These are phyloP conservation scores for Lagopus leucura DNA, from an alignment of 2,113 vertebrate genomes.

Conservation along the genomic window DNA sequence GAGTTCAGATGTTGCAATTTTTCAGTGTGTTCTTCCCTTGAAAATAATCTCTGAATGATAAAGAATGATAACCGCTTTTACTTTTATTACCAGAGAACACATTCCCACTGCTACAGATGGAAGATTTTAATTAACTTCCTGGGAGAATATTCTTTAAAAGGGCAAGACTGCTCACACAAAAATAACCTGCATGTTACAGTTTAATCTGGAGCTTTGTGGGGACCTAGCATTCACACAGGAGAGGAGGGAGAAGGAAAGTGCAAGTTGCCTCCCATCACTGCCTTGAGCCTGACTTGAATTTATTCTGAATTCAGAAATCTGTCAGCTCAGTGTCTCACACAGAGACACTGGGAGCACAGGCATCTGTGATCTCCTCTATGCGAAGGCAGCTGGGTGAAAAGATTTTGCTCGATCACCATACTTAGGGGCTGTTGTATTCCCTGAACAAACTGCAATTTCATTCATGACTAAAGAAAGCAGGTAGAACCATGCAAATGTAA, in stretches of 20 bases:
- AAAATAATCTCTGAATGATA: neutral
- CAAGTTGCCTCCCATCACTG: neutral
- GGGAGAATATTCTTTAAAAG: neutral
- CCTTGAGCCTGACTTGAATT: conserved; percentile 9
- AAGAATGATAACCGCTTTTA: neutral
- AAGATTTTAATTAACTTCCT: neutral
- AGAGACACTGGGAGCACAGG: conserved; percentile 24
- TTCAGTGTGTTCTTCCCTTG: neutral
- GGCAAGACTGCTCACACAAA: neutral
- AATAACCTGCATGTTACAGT: neutral
- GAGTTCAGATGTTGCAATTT: neutral
- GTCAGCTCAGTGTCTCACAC: conserved; percentile 24
- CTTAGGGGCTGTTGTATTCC: conserved; percentile 48
- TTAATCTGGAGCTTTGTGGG: neutral
- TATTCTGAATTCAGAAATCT: conserved; percentile 44
- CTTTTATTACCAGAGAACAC: neutral
- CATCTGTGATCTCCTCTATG: conserved; percentile 12
- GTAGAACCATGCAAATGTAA: conserved; percentile 34
- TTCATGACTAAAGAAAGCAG: conserved; percentile 45
- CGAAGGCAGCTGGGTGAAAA: conserved; percentile 45
- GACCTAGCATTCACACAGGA: fast-evolving
- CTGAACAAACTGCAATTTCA: conserved; percentile 66
- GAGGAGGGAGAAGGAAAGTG: neutral
- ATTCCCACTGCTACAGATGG: neutral
- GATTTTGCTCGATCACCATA: conserved; percentile 59